A percentile compares a stretch with the other conserved stretches of the same genome.
These are phyloP conservation scores for Polypedilum vanderplanki DNA, from an alignment of 1,140 invertebrate species.

Conservation along the genomic window DNA sequence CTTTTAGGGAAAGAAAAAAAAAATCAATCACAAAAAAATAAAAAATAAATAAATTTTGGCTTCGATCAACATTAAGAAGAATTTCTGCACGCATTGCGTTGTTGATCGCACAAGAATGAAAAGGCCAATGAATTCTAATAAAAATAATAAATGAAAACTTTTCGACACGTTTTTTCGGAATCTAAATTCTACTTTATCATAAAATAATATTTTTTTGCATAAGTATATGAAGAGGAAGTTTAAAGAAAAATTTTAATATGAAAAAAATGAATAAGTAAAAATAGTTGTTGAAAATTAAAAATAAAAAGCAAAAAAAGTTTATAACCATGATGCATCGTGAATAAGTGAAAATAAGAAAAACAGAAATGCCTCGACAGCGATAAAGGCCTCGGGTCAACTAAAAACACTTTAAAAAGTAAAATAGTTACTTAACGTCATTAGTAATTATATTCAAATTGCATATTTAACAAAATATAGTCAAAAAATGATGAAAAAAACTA, in stretches of 20 bases:
- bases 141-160: background rate
- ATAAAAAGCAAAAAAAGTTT: constrained; percentile 24
- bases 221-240: background rate
- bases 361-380: constrained; percentile 23
- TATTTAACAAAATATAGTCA: constrained; percentile 4
- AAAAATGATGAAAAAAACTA: too few species aligned
- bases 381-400: constrained; percentile 12
- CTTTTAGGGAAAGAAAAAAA: background rate
- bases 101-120: background rate
- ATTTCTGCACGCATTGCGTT: too few species aligned
- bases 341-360: background rate
- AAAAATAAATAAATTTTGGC: too few species aligned
- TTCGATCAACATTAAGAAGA: too few species aligned
- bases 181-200: background rate
- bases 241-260: constrained; percentile 26
- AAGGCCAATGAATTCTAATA: background rate
- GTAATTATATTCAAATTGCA: constrained; percentile 19
- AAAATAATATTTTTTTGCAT: background rate
- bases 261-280: constrained; percentile 9
- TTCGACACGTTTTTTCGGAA: constrained; percentile 17
- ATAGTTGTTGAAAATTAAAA: constrained; percentile 23
- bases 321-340: constrained; percentile 18
- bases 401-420: background rate
- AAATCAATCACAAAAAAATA: too few species aligned
- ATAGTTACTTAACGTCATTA: constrained; percentile 19